Evolutionary conservation across 2,113 vertebrate species (phyloP).

Genomic region (Noturus placidus): DNA sequence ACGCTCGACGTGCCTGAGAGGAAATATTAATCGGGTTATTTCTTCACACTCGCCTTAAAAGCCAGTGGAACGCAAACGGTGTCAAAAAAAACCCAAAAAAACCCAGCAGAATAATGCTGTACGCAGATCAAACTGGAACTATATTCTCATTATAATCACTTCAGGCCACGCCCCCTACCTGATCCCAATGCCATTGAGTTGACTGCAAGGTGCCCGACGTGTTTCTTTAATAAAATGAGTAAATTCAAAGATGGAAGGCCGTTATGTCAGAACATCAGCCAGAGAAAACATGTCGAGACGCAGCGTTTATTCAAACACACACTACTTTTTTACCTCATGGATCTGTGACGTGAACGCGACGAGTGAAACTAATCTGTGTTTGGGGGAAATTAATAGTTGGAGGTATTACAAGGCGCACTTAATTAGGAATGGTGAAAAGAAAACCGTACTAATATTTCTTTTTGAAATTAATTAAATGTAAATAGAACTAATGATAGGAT

Average conservation of each 20-base stretch:
- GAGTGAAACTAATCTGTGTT: background rate
- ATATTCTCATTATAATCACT: background rate
- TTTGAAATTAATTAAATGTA: background rate
- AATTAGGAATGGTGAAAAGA: background rate
- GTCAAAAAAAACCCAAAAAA: too few relatives aligned
- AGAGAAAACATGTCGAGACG: background rate
- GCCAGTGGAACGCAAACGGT: background rate
- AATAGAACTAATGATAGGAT: background rate
- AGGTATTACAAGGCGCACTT: background rate
- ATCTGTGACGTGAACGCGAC: background rate
- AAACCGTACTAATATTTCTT: background rate
- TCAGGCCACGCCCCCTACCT: background rate
- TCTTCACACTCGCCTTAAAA: background rate
- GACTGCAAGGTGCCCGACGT: background rate
- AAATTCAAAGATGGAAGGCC: background rate
- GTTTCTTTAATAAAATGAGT: slow-evolving; percentile 30
- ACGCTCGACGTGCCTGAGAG: background rate
- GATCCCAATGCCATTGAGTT: background rate
- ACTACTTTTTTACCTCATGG: background rate
- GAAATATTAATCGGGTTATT: background rate
- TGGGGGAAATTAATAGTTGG: background rate
- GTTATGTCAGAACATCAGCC: slow-evolving; percentile 10
- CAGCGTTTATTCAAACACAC: background rate
- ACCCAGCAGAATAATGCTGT: background rate
- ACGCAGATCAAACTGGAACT: background rate